These are phyloP conservation scores for Esperia sulphurella DNA, from an alignment of 2,888 invertebrate genomes.

Conservation along the genomic window DNA sequence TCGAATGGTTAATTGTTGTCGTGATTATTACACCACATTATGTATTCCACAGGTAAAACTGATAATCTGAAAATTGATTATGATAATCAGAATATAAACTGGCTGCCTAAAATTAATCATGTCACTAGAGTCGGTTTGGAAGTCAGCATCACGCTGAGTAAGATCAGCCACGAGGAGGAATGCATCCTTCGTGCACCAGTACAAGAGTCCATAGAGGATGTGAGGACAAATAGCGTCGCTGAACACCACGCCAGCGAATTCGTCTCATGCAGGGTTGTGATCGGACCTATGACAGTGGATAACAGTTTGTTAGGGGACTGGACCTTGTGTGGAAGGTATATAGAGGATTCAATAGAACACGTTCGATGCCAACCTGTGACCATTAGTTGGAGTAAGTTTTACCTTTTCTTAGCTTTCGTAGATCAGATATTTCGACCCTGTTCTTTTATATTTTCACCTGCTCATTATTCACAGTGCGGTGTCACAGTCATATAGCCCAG, in stretches of 20 bases:
- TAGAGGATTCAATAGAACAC: slow-evolving; percentile 1
- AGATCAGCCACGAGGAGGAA: slow-evolving; percentile 19
- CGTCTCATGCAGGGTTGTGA: slow-evolving; percentile 26
- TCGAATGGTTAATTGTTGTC: too few species aligned
- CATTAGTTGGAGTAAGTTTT: slow-evolving; percentile 34
- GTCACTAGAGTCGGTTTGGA: slow-evolving; percentile 3
- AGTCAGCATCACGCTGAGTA: slow-evolving; percentile 24
- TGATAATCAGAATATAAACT: not conserved
- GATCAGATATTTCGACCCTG: too few species aligned
- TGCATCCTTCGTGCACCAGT: slow-evolving; percentile 20
- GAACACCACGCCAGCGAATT: slow-evolving; percentile 15
- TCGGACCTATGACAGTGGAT: slow-evolving; percentile 19
- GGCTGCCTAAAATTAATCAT: slow-evolving; percentile 5
- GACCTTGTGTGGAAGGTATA: slow-evolving; percentile 3
- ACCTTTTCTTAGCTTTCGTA: not conserved
- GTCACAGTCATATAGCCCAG: too few species aligned
- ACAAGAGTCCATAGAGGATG: slow-evolving; percentile 4
- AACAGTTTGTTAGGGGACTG: slow-evolving; percentile 22
- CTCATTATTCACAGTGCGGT: too few species aligned
- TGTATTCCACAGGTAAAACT: too few species aligned
- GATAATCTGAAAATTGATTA: too few species aligned
- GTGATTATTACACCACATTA: too few species aligned
- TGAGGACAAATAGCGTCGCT: slow-evolving; percentile 15
- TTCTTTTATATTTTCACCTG: too few species aligned
- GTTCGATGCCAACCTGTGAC: slow-evolving; percentile 26